Conservation (phyloP, 2,797 vertebrate genomes). For the Syngnathus rostellatus region DNA sequence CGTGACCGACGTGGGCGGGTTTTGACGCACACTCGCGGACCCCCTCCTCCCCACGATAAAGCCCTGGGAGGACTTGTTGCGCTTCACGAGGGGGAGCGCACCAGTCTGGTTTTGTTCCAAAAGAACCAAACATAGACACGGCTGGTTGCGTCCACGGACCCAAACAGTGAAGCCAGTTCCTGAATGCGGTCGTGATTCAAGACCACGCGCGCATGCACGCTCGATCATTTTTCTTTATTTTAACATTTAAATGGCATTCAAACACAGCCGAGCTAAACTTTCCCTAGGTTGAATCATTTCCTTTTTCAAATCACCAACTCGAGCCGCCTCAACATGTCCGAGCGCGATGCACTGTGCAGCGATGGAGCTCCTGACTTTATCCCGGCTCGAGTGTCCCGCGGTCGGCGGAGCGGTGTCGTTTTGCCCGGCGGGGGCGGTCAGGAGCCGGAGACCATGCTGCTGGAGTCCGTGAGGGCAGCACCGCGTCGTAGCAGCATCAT, state of each 20-base stretch:
- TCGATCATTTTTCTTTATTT: neutral
- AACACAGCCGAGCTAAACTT: slow-evolving; percentile 39
- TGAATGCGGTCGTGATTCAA: neutral
- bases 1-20: slow-evolving; percentile 2
- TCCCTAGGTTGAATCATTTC: slow-evolving; percentile 10
- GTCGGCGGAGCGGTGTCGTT: slow-evolving; percentile 66
- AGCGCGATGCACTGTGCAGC: slow-evolving; percentile 60
- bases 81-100: slow-evolving; percentile 34
- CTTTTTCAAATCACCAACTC: slow-evolving; percentile 3
- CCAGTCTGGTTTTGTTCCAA: slow-evolving; percentile 21
- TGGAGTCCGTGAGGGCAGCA: slow-evolving; percentile 67
- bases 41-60: neutral
- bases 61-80: slow-evolving; percentile 62
- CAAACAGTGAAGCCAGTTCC: neutral
- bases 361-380: slow-evolving; percentile 62
- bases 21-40: slow-evolving; percentile 1
- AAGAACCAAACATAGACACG: slow-evolving; percentile 1
- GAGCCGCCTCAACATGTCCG: slow-evolving; percentile 55
- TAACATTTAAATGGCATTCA: slow-evolving; percentile 7
- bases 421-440: slow-evolving; percentile 52
- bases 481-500: slow-evolving; percentile 77
- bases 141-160: slow-evolving; percentile 27
- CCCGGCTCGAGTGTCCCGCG: slow-evolving; percentile 58
- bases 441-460: slow-evolving; percentile 61
- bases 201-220: neutral